These are phyloP conservation scores for Bombus consobrinus DNA, from an alignment of 1,140 invertebrate species.

Conservation along the genomic window DNA sequence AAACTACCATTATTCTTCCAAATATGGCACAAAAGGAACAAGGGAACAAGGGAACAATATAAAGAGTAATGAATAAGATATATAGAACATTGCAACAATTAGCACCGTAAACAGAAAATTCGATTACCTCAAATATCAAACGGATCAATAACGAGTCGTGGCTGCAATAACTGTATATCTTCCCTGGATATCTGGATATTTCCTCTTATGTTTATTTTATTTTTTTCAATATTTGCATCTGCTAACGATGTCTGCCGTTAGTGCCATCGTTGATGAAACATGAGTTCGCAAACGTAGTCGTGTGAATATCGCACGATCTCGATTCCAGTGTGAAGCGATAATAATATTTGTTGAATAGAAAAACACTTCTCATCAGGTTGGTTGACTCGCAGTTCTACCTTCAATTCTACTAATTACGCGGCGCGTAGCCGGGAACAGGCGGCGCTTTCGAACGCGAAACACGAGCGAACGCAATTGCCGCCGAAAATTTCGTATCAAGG, in stretches of 20 bases:
- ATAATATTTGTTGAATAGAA: neutral
- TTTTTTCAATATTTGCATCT: slow-evolving; percentile 4
- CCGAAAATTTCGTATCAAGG: slow-evolving; percentile 39
- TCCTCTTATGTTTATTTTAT: neutral
- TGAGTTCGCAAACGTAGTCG: too few species aligned
- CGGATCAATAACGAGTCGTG: slow-evolving; percentile 18
- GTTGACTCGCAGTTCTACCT: neutral
- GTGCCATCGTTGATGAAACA: slow-evolving; percentile 11
- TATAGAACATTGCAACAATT: neutral
- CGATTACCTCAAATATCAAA: slow-evolving; percentile 27
- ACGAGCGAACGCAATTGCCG: neutral
- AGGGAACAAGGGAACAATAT: neutral
- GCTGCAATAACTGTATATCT: neutral
- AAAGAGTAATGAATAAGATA: neutral
- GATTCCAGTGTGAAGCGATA: neutral
- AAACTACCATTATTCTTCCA: neutral
- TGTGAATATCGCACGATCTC: neutral
- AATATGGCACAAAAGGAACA: neutral
- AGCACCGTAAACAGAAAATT: slow-evolving; percentile 35
- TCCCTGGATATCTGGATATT: neutral
- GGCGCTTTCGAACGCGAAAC: neutral
- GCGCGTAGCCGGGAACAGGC: neutral
- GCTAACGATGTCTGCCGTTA: slow-evolving; percentile 3
- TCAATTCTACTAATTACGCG: slow-evolving; percentile 36
- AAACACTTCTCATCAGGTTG: neutral